A percentile compares a stretch with the other conserved stretches of the same genome.
Evolutionary conservation across 1,140 invertebrate species (phyloP).

Genomic region (Coptotermes formosanus): DNA sequence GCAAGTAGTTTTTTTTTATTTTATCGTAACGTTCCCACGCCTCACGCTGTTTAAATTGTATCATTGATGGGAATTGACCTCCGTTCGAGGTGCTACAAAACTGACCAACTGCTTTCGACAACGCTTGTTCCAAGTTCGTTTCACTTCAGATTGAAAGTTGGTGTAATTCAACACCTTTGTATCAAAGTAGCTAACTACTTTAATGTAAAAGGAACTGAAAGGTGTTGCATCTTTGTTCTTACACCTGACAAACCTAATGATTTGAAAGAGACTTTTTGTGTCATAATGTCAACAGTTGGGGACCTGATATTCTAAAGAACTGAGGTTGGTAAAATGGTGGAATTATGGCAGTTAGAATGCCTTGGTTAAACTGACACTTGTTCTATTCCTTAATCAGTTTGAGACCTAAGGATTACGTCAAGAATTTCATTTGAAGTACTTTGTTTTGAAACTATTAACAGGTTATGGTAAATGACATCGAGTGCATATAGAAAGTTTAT

Average conservation of each 20-base stretch:
- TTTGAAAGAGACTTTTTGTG: background rate
- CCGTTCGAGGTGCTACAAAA: background rate
- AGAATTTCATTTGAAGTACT: no score
- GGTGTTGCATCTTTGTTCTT: background rate
- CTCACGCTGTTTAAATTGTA: background rate
- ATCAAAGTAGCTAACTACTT: background rate
- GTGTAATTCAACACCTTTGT: background rate
- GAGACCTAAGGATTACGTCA: no score
- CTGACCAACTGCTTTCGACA: background rate
- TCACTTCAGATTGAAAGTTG: background rate
- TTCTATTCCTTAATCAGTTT: no score
- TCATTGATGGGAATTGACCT: background rate
- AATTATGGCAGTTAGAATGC: no score
- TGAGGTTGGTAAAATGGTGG: no score
- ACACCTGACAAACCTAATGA: background rate
- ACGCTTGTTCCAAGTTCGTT: no score
- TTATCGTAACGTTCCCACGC: background rate
- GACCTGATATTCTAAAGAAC: no score
- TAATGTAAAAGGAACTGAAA: background rate
- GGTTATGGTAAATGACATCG: no score
- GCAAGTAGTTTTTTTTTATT: background rate
- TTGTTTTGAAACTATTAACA: no score
- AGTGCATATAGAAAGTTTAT: no score
- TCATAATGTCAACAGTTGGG: no score
- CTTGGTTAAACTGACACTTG: no score